Evolutionary conservation across 2,888 invertebrate genomes (phyloP).

Genomic region (Spilosoma lubricipeda): DNA sequence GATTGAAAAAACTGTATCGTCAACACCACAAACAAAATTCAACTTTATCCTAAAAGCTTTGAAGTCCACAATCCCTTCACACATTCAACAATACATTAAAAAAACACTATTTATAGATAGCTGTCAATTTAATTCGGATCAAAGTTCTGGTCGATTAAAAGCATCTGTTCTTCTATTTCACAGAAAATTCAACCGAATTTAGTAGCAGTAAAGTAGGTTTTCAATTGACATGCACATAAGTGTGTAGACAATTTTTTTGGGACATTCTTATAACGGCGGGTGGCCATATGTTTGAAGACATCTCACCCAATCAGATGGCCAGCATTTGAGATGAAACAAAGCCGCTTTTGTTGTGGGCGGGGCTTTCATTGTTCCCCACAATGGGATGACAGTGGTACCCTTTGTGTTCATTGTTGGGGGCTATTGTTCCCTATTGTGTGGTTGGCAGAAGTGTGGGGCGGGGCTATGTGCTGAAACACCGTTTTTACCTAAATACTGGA

Average conservation of each 20-base stretch:
- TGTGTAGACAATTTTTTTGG: conserved; percentile 61
- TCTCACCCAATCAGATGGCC: conserved; percentile 70
- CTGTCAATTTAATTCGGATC: conserved; percentile 77
- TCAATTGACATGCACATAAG: conserved; percentile 27
- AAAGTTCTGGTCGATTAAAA: conserved; percentile 65
- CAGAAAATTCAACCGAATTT: conserved; percentile 39
- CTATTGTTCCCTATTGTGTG: conserved; percentile 66
- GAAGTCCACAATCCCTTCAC: conserved; percentile 22
- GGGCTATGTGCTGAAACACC: conserved; percentile 63
- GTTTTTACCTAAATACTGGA: conserved; percentile 55
- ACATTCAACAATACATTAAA: conserved; percentile 40
- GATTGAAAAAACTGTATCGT: conserved; percentile 38
- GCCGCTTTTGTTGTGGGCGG: conserved; percentile 77
- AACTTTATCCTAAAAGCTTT: fast-evolving
- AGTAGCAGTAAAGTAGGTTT: background rate
- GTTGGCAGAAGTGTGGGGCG: conserved; percentile 52
- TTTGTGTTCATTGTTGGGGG: conserved; percentile 76
- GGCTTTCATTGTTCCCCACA: conserved; percentile 78
- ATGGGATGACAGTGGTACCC: conserved; percentile 80
- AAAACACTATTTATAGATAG: conserved; percentile 66
- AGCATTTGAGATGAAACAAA: conserved; percentile 78
- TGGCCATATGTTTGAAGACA: conserved; percentile 49
- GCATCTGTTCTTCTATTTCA: conserved; percentile 59
- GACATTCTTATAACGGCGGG: conserved; percentile 68
- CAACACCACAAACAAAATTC: conserved; percentile 9